Conservation (phyloP, 2,113 vertebrate genomes). For the Nyctereutes procyonoides region DNA sequence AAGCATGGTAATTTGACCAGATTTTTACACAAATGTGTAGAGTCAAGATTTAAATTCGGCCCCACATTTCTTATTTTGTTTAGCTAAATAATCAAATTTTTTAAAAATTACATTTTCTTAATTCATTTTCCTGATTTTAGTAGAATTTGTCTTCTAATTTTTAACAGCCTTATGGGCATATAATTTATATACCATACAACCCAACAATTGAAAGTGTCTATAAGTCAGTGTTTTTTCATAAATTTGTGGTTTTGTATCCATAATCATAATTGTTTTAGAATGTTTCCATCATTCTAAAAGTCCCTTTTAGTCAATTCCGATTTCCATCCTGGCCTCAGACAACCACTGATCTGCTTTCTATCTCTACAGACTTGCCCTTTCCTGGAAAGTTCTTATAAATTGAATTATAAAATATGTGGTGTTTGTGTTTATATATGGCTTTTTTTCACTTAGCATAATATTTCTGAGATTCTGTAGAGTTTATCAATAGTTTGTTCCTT, state of each 20-base stretch:
- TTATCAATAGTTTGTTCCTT: neutral
- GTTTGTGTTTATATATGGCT: neutral
- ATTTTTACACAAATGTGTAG: neutral
- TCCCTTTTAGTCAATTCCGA: neutral
- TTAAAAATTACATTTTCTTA: neutral
- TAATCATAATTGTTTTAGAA: neutral
- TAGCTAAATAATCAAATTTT: constrained; percentile 7
- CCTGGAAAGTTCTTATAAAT: neutral
- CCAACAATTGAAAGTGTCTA: neutral
- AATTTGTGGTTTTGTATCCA: neutral
- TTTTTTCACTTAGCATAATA: neutral
- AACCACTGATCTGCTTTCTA: neutral
- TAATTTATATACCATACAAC: neutral
- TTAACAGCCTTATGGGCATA: neutral
- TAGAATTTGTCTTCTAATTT: neutral
- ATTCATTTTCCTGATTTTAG: neutral
- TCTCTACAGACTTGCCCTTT: neutral
- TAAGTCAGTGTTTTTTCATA: neutral
- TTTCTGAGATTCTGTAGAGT: neutral
- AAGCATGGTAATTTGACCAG: neutral
- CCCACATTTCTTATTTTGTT: neutral
- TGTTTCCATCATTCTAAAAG: neutral
- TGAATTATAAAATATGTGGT: neutral
- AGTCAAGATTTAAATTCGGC: neutral
- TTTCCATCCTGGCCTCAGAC: neutral